phyloP scores from a whole-genome alignment of 2,797 vertebrate species.

The Babyrousa celebensis region DNA sequence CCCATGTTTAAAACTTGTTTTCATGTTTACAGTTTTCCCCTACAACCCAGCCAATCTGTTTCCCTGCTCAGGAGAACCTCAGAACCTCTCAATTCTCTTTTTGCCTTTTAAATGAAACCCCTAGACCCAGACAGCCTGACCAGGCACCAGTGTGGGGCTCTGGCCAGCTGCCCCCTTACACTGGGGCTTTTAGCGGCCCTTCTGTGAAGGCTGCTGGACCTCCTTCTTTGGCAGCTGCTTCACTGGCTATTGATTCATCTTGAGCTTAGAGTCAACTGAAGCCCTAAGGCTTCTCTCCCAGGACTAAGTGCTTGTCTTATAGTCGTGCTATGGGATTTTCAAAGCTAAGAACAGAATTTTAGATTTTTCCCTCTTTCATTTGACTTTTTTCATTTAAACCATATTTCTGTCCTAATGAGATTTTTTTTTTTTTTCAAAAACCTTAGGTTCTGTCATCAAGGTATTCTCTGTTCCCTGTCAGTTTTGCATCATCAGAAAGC shows the following conservation, averaged over 20 bases:
- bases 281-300: not conserved
- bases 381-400: not conserved
- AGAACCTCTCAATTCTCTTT: not conserved
- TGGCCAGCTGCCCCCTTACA: accelerated
- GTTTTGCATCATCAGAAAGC: not conserved
- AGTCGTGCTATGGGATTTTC: not conserved
- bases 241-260: not conserved
- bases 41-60: not conserved
- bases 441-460: not conserved
- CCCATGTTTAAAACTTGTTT: not conserved
- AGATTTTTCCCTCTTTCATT: conserved; percentile 9
- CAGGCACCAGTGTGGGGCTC: accelerated
- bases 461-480: not conserved
- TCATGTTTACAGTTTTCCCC: not conserved
- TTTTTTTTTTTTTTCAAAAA: not conserved
- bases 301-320: not conserved
- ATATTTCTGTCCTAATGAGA: not conserved
- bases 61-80: not conserved
- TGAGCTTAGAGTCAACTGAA: not conserved
- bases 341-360: not conserved
- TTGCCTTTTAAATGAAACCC: not conserved
- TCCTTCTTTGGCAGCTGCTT: not conserved
- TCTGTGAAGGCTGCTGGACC: not conserved
- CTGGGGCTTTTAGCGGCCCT: not conserved
- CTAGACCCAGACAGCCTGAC: not conserved